Evolutionary conservation across 2,113 vertebrate species (phyloP), one percentile per base, ranked within the genome.

Genomic region (Pogona vitticeps): DNA sequence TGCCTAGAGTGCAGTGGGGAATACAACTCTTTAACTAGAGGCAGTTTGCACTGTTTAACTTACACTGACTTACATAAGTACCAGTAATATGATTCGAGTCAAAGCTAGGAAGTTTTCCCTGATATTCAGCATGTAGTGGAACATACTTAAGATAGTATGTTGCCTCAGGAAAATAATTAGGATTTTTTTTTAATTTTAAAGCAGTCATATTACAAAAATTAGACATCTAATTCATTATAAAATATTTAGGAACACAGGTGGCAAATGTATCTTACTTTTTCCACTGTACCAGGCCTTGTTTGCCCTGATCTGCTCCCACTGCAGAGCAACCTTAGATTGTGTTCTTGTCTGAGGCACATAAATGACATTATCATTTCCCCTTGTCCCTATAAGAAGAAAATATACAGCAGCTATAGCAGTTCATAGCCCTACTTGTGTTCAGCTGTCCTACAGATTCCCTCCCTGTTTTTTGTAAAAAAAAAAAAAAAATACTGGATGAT

Each of bases 341-440:
- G 59, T 90, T 90, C 82, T 67, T 87, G 58, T 83, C 83, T 76
- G 84, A 91, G 86, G 86, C 91, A 92, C 42, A 67, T 87, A 93
- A 91, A 90, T 90, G 94, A 80, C 87, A 71, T 90, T 90, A 70
- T n/a, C 78, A 9, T 88, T 86, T 85, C 89, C 91, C 92, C 93
- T 88, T 80, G 93, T 91, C 82, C 81, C 88, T 90, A 61, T 92
- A 93, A 90, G 93, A 94, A 95, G 91, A 93, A 94, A 93, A 82
- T 94, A 86, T 10, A 84, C 91, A 95, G 90, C 89, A 92, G 86
- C 90, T 15, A 0, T 23, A 31, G 88, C 73, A 90, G 81, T 5
- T 6, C 79, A 59, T 18, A 5, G 9, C 63, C 6, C 21, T 23
- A 26, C 63, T 65, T 23, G n/a, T n/a, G 63, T 26, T 28, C 63